Evolutionary conservation across 2,113 vertebrate genomes (phyloP).

Genomic region (Dunckerocampus dactyliophorus): DNA sequence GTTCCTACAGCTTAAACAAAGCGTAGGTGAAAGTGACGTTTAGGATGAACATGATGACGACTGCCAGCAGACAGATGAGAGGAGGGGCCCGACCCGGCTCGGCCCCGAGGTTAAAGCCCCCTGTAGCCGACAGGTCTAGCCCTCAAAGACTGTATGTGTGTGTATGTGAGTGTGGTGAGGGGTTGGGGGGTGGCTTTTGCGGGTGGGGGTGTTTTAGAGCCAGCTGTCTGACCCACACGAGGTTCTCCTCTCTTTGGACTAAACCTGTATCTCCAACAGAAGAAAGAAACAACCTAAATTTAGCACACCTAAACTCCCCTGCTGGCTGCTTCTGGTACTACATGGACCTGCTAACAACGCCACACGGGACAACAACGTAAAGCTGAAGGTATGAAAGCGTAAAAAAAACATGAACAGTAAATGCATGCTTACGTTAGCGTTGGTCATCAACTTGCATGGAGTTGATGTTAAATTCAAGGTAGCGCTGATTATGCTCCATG

Average conservation of each 20-base stretch:
- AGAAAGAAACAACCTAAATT: not conserved
- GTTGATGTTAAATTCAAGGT: no score
- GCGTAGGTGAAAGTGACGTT: not conserved
- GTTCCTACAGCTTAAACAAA: not conserved
- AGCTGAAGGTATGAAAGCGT: not conserved
- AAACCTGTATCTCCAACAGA: not conserved
- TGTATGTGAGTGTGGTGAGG: not conserved
- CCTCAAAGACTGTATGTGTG: conserved; percentile 5
- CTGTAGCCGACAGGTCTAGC: conserved; percentile 54
- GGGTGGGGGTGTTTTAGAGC: not conserved
- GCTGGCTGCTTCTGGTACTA: not conserved
- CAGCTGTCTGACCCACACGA: conserved; percentile 40
- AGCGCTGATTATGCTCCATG: no score
- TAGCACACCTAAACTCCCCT: not conserved
- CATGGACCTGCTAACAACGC: not conserved
- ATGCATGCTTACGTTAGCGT: no score
- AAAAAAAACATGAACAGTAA: conserved; percentile 18
- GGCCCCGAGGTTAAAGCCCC: conserved; percentile 39
- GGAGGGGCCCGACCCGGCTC: not conserved
- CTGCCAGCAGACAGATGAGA: conserved; percentile 14
- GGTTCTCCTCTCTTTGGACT: not conserved
- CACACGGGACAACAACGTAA: no score
- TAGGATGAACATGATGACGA: not conserved
- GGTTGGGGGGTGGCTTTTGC: not conserved
- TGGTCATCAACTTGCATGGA: no score